phyloP scores from a whole-genome alignment of 1,140 invertebrate species.

The Drosophila trapezifrons region DNA sequence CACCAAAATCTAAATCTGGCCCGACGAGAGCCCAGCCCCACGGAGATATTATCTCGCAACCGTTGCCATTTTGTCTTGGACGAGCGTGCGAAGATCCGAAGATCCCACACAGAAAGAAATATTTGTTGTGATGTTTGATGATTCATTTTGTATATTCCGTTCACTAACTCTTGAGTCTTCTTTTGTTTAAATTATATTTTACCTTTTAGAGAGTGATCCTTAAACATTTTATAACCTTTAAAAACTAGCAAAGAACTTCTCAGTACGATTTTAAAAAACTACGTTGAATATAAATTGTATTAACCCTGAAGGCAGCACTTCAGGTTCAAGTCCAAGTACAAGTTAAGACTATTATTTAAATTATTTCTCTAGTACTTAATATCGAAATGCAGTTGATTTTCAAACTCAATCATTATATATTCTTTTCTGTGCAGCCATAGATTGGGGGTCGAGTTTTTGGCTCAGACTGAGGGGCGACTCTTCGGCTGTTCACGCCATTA shows the following conservation, averaged over 20 bases:
- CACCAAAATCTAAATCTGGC: conserved; percentile 23
- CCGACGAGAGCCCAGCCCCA: conserved; percentile 27
- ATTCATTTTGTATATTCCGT: background rate
- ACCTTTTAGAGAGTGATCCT: too few species aligned
- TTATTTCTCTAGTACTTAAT: background rate
- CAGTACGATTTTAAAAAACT: too few species aligned
- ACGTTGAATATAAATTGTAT: too few species aligned
- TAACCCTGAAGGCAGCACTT: too few species aligned
- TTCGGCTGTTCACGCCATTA: conserved; percentile 54
- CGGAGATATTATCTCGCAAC: conserved; percentile 39
- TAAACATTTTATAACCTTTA: too few species aligned
- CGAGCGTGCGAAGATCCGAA: conserved; percentile 33
- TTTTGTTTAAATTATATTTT: too few species aligned
- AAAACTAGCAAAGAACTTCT: too few species aligned
- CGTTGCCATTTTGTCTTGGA: conserved; percentile 48
- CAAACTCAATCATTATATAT: background rate
- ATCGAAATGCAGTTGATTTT: background rate
- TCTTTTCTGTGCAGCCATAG: conserved; percentile 24
- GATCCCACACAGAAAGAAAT: background rate
- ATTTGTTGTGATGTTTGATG: background rate
- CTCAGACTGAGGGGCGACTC: conserved; percentile 66
- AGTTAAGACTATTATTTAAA: too few species aligned
- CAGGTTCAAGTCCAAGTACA: too few species aligned
- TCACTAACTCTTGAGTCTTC: too few species aligned
- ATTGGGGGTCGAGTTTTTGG: conserved; percentile 31